Base-by-base conservation (phyloP, 2,797 vertebrate genomes). In the Sylvilagus floridanus region DNA sequence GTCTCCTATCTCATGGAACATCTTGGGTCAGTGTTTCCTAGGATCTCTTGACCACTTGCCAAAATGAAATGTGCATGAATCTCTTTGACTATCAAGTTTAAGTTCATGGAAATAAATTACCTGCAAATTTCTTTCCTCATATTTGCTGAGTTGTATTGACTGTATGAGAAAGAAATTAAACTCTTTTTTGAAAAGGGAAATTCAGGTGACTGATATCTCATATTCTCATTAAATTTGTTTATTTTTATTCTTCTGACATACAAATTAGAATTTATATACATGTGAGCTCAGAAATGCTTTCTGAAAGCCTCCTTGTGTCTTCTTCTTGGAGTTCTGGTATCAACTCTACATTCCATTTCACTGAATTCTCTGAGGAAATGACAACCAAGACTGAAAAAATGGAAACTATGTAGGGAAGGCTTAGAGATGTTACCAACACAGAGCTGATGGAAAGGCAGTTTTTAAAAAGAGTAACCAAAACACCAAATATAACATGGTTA, bases 61-160 rank as follows among this genome's bases (percentile, higher is more conserved):
- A 76, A 24, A 72, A 82, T 60, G 84, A 97, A 89, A 93, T 96
- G 75, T 95, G 57, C 32, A 3, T 2, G 37, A 50, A 35, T 88
- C 66, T 0, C 54, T 94, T 96, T 96, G 82, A 72, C 92, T 92
- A 5, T 77, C 81, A 91, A 85, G 71, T 83, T 88, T 94, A 71
- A 93, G 81, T 87, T 97, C 54, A 32, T 86, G 95, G 91, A 93
- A 94, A 91, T 71, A 89, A 95, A 89, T 84, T 66, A 93, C 94
- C 30, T 16, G 28, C 91, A 88, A 87, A 60, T 94, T 65, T 96
- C 32, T 90, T 88, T 90, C 35, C 47, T 83, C 14, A 66, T 13
- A 22, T 91, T 93, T 79, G 6, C 62, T 79, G 30, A 91, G n/a
- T n/a, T 76, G 72, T 78, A 17, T 85, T 85, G 60, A 77, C 35